Evolutionary conservation across 2,888 invertebrate genomes (phyloP).

Genomic region (Sclerodermus sp.): DNA sequence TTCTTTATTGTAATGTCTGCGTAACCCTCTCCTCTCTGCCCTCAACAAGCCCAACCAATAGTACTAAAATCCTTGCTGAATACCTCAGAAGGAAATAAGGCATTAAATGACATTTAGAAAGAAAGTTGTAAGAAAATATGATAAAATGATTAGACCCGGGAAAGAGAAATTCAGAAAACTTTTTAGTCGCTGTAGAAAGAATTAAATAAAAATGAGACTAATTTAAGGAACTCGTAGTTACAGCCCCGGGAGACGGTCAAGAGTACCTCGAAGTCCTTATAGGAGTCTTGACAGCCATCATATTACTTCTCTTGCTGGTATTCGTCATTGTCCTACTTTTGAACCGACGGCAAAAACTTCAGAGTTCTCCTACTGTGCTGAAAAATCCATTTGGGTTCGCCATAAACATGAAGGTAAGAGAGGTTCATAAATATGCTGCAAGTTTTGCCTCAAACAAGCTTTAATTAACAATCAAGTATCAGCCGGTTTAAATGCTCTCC

Average conservation of each 20-base stretch:
- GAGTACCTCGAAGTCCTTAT: conserved; percentile 66
- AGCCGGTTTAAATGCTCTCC: conserved; percentile 4
- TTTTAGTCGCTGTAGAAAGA: too few species aligned
- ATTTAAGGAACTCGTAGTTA: conserved; percentile 45
- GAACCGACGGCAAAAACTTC: conserved; percentile 64
- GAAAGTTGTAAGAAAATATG: too few species aligned
- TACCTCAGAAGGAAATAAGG: too few species aligned
- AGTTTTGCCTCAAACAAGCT: conserved; percentile 1
- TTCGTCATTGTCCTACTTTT: conserved; percentile 66
- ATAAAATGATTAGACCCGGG: too few species aligned
- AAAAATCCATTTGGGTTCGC: conserved; percentile 67
- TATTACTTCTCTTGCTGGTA: conserved; percentile 66
- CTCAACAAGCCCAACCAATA: too few species aligned
- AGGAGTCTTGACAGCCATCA: conserved; percentile 68
- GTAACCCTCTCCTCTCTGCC: too few species aligned
- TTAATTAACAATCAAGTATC: conserved; percentile 23
- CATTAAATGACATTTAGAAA: too few species aligned
- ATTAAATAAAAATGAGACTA: neutral
- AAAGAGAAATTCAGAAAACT: too few species aligned
- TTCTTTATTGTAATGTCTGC: too few species aligned
- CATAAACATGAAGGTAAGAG: conserved; percentile 69
- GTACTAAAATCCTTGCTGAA: too few species aligned
- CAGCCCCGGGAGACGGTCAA: conserved; percentile 63
- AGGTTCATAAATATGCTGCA: conserved; percentile 20
- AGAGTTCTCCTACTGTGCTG: conserved; percentile 65